A percentile compares a stretch with the other conserved stretches of the same genome.
Evolutionary conservation across 2,888 invertebrate genomes (phyloP).

Genomic region (Synergus japonicus): DNA sequence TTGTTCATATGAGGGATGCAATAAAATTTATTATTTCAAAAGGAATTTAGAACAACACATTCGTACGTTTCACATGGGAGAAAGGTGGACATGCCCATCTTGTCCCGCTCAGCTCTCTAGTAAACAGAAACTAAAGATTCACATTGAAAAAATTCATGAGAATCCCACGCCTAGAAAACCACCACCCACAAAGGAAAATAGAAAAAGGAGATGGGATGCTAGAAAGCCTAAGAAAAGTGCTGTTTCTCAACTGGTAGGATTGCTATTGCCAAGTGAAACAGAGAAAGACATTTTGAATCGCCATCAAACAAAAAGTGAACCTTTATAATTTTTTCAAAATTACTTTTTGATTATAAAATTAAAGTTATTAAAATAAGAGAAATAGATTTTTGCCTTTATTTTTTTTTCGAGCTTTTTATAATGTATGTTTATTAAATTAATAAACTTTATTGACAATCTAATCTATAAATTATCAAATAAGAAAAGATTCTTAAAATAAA

Average conservation of each 20-base stretch:
- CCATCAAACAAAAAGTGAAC: too few relatives aligned
- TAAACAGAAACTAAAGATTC: neutral
- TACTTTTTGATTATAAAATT: too few relatives aligned
- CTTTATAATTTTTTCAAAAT: too few relatives aligned
- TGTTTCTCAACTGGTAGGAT: neutral
- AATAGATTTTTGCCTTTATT: too few relatives aligned
- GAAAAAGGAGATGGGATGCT: neutral
- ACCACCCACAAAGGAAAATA: neutral
- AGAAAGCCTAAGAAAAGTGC: slow-evolving; percentile 13
- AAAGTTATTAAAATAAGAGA: too few relatives aligned
- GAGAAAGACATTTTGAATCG: slow-evolving; percentile 20
- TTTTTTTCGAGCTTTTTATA: too few relatives aligned
- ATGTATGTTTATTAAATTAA: too few relatives aligned
- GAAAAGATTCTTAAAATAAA: too few relatives aligned
- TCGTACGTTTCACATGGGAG: neutral
- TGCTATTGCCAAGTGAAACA: neutral
- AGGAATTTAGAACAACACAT: slow-evolving; percentile 14
- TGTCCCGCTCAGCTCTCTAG: neutral
- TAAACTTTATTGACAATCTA: too few relatives aligned
- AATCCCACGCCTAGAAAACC: neutral
- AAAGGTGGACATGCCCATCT: neutral
- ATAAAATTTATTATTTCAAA: slow-evolving; percentile 10
- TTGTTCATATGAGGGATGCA: neutral
- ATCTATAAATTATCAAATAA: too few relatives aligned
- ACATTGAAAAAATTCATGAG: slow-evolving; percentile 1